These are phyloP conservation scores for Nyctalus aviator DNA, from an alignment of 2,797 vertebrate genomes.

Conservation along the genomic window DNA sequence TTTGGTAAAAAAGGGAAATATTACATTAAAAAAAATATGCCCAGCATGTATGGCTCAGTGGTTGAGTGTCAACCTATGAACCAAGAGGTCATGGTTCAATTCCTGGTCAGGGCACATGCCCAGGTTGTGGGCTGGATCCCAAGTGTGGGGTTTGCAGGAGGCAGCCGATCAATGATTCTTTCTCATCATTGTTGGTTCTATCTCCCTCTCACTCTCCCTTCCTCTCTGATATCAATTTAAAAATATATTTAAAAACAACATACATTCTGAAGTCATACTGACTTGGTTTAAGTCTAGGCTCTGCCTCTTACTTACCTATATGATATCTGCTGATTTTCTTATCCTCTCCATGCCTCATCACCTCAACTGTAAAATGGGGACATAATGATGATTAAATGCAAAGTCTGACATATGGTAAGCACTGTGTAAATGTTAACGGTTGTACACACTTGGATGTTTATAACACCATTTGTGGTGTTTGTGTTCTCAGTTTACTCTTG, in stretches of 20 bases:
- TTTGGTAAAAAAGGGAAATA: constrained; percentile 2
- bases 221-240: no score
- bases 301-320: background rate
- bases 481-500: background rate
- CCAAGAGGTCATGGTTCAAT: no score
- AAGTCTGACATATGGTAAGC: background rate
- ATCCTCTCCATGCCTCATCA: background rate
- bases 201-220: no score
- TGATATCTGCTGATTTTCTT: background rate
- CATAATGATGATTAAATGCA: background rate
- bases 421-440: background rate
- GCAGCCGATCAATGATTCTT: no score
- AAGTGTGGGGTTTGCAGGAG: no score
- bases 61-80: no score
- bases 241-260: no score
- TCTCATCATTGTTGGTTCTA: no score
- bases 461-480: background rate
- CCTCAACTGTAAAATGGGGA: background rate
- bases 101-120: no score
- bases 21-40: background rate
- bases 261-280: background rate
- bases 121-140: no score
- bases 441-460: background rate
- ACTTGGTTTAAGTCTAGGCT: background rate
- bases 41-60: no score